phyloP scores from a whole-genome alignment of 2,888 invertebrate genomes.

The Cyclophora albipunctata region DNA sequence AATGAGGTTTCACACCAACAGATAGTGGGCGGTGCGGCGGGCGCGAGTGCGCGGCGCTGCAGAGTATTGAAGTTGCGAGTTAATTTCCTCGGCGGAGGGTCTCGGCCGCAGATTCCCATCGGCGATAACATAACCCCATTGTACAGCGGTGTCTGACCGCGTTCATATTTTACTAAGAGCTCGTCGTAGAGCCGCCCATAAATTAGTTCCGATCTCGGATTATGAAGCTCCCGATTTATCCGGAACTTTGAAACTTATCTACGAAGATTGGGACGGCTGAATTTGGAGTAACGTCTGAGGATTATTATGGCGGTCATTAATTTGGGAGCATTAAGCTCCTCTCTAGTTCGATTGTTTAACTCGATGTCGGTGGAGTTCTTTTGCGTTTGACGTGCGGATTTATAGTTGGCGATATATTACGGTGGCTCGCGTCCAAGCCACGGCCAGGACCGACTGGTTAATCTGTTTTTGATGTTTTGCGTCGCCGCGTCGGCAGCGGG shows the following conservation, averaged over 20 bases:
- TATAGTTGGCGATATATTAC: conserved; percentile 23
- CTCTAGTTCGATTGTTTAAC: conserved; percentile 22
- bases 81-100: conserved; percentile 13
- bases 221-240: conserved; percentile 26
- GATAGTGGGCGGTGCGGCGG: too few species aligned
- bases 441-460: conserved; percentile 2
- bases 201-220: conserved; percentile 25
- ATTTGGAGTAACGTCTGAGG: conserved; percentile 22
- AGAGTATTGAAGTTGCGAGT: conserved; percentile 19
- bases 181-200: conserved; percentile 26
- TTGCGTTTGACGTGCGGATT: conserved; percentile 21
- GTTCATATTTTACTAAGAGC: conserved; percentile 40
- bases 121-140: conserved; percentile 31
- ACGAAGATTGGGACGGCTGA: conserved; percentile 25
- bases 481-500: neutral
- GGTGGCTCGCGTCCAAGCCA: conserved; percentile 21
- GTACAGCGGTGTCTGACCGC: conserved; percentile 23
- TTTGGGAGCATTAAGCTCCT: conserved; percentile 25
- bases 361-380: conserved; percentile 13
- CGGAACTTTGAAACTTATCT: conserved; percentile 23
- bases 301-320: conserved; percentile 30
- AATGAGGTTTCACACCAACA: too few species aligned
- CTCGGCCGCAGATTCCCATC: conserved; percentile 22
- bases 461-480: conserved; percentile 17
- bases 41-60: conserved; percentile 1